Evolutionary conservation across 2,797 vertebrate species (phyloP), one percentile per base, ranked within the genome.

Genomic region (Epinephelus awoara): DNA sequence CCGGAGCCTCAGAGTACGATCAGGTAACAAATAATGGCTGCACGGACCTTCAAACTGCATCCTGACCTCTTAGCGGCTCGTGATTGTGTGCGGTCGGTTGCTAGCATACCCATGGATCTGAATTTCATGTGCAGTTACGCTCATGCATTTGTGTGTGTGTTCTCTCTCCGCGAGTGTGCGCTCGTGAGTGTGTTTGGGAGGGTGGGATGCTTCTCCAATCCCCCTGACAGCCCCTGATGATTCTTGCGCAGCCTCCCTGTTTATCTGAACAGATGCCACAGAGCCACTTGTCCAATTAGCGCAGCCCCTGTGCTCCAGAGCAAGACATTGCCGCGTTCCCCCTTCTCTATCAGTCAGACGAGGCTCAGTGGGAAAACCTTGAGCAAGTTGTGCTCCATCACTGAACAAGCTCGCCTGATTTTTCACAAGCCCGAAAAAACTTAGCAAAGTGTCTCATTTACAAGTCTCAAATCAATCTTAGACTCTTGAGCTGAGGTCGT

Each of bases 1-100:
- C 98, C 0, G 98, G 98, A 79, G 98, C 98, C 58, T 99, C 98
- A 0, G 98, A 99, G 89, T 99, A 97, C 0, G 98, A 99, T 88
- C 93, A 93, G 92, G 93, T 94, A 91, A 90, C 82, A 40, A 15
- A 18, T 18, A 19, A 75, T 19, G 59, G 46, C 17, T 38, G 25
- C 42, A n/a, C 18, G 67, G 18, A 59, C 46, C 58, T 80, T 47
- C 25, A 52, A 14, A 55, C 47, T 58, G 14, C 21, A 47, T 63
- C 34, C 66, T 42, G 70, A 75, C 38, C 67, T 52, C 42, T 58
- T 40, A n/a, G 15, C 19, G n/a, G 15, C 75, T 55, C 13, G 3
- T 55, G 42, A 47, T 51, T 42, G 5, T 56, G 19, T 11, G 4
- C n/a, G 42, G 54, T 14, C 51, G 52, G 1, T 11, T 11, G 25